Conservation (phyloP, 1,140 invertebrate genomes). For the Calephelis nemesis region DNA sequence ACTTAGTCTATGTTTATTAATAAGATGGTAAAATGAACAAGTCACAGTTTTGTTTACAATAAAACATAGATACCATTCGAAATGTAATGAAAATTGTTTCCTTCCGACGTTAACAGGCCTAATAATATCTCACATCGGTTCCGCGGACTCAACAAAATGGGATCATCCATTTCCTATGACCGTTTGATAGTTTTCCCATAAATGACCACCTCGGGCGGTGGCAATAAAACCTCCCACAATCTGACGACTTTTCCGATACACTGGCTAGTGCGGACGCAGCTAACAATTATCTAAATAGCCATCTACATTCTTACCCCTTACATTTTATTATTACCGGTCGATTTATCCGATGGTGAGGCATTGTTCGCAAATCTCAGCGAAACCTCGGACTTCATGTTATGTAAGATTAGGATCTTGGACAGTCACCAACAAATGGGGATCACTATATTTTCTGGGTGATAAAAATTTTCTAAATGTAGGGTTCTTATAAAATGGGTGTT, state of each 20-base stretch:
- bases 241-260: constrained; percentile 72
- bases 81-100: background rate
- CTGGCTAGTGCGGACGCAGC: constrained; percentile 62
- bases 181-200: constrained; percentile 72
- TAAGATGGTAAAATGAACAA: too few species aligned
- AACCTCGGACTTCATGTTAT: constrained; percentile 59
- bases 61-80: constrained; percentile 1
- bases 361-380: constrained; percentile 65
- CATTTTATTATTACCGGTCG: constrained; percentile 78
- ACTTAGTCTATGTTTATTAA: too few species aligned
- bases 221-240: constrained; percentile 70
- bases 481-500: too few species aligned
- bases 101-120: constrained; percentile 7
- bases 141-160: constrained; percentile 47
- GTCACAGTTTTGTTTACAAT: background rate
- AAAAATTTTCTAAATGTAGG: too few species aligned
- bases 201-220: constrained; percentile 63
- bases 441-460: background rate
- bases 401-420: constrained; percentile 49
- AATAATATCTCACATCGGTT: constrained; percentile 38
- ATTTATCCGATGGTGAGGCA: constrained; percentile 65
- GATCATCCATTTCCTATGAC: constrained; percentile 57
- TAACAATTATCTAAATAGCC: constrained; percentile 78
- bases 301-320: constrained; percentile 79
- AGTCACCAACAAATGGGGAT: constrained; percentile 27